These are phyloP conservation scores for Takifugu ocellatus DNA, from an alignment of 2,797 vertebrate genomes.

Conservation along the genomic window DNA sequence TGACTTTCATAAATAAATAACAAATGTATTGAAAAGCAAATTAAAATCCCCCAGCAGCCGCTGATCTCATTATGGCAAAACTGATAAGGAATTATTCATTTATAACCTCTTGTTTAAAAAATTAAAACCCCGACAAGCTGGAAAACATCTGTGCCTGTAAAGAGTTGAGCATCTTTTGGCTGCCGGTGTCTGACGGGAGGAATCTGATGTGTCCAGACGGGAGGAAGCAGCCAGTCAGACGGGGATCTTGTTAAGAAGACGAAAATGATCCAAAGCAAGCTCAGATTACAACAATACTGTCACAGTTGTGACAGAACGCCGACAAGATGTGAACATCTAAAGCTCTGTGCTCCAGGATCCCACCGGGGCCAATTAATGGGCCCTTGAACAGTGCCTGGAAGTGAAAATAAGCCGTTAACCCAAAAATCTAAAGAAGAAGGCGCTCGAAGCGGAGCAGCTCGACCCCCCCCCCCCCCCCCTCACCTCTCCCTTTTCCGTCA, in stretches of 20 bases:
- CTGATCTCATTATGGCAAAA: slow-evolving; percentile 10
- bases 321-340: slow-evolving; percentile 56
- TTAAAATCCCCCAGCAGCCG: slow-evolving; percentile 7
- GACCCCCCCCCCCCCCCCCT: slow-evolving; percentile 18
- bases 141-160: background rate
- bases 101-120: background rate
- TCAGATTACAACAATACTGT: slow-evolving; percentile 56
- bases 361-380: slow-evolving; percentile 68
- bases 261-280: slow-evolving; percentile 21
- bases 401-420: slow-evolving; percentile 56
- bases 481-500: too few relatives aligned
- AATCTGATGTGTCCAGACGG: slow-evolving; percentile 3
- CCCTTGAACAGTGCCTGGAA: slow-evolving; percentile 55
- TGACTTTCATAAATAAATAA: slow-evolving; percentile 33
- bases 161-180: slow-evolving; percentile 19
- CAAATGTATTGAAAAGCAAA: slow-evolving; percentile 22
- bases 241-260: slow-evolving; percentile 49
- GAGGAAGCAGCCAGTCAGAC: slow-evolving; percentile 45
- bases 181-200: slow-evolving; percentile 5
- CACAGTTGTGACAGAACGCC: slow-evolving; percentile 48
- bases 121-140: too few relatives aligned
- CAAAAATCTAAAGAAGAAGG: slow-evolving; percentile 50
- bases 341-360: slow-evolving; percentile 52
- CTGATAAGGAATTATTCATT: slow-evolving; percentile 33
- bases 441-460: slow-evolving; percentile 15